Evolutionary conservation across 2,888 invertebrate genomes (phyloP).

Genomic region (Galerucella calmariensis): DNA sequence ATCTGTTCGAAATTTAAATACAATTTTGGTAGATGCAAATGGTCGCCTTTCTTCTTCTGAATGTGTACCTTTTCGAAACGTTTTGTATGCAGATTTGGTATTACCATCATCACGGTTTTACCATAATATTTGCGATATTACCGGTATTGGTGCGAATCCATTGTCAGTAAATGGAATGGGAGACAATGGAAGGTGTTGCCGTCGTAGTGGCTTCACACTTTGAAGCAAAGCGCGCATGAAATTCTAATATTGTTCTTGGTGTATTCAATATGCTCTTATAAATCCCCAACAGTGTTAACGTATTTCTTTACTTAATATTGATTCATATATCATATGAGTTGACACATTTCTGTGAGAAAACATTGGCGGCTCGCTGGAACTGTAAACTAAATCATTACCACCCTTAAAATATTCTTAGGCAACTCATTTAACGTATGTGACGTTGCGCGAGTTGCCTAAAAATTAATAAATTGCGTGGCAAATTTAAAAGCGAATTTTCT

Average conservation of each 20-base stretch:
- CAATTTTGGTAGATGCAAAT: slow-evolving; percentile 62
- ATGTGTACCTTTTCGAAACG: slow-evolving; percentile 51
- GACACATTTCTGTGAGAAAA: neutral
- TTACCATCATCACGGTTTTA: slow-evolving; percentile 52
- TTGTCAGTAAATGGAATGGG: slow-evolving; percentile 52
- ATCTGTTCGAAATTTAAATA: slow-evolving; percentile 61
- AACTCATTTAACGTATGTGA: neutral
- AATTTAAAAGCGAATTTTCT: neutral
- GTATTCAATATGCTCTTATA: slow-evolving; percentile 9
- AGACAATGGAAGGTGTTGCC: slow-evolving; percentile 60
- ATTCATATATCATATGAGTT: neutral
- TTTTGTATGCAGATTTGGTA: slow-evolving; percentile 59
- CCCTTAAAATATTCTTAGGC: neutral
- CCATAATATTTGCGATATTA: slow-evolving; percentile 60
- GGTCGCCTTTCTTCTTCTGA: slow-evolving; percentile 49
- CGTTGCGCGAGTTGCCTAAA: too few relatives aligned
- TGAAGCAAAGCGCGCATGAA: slow-evolving; percentile 18
- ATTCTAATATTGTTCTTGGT: slow-evolving; percentile 36
- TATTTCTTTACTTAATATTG: too few relatives aligned
- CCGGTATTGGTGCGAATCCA: slow-evolving; percentile 50
- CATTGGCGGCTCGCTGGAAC: too few relatives aligned
- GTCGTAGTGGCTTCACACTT: slow-evolving; percentile 44
- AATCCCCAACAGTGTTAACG: neutral
- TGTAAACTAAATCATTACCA: too few relatives aligned
- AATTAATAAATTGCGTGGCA: neutral